Conservation (phyloP, 2,797 vertebrate genomes). For the Takifugu rubripes region DNA sequence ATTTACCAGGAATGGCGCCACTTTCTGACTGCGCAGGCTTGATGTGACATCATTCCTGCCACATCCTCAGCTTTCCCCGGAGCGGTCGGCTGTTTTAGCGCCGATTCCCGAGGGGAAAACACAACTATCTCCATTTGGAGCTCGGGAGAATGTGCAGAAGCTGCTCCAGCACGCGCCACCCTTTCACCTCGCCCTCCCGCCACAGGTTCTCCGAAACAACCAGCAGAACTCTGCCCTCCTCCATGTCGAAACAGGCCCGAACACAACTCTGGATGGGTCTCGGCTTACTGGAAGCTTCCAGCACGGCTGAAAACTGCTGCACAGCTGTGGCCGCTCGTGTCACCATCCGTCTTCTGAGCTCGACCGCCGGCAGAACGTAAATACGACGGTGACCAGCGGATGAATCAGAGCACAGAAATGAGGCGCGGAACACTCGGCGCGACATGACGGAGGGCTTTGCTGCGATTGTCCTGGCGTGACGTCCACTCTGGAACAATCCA, state of each 20-base stretch:
- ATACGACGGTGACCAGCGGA: slow-evolving; percentile 12
- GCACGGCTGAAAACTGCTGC: slow-evolving; percentile 3
- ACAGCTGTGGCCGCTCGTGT: slow-evolving; percentile 37
- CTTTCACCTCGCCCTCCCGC: not conserved
- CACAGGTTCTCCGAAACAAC: not conserved
- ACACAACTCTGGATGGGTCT: not conserved
- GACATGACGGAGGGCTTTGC: not conserved
- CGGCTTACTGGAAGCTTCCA: not conserved
- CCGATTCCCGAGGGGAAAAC: too few species aligned
- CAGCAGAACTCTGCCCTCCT: too few species aligned
- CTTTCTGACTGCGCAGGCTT: too few species aligned
- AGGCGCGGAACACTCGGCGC: not conserved
- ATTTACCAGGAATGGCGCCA: too few species aligned
- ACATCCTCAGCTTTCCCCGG: too few species aligned
- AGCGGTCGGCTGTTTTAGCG: too few species aligned
- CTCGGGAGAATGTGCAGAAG: too few species aligned
- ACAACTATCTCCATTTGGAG: too few species aligned
- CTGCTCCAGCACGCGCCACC: too few species aligned
- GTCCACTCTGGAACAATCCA: not conserved
- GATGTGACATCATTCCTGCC: too few species aligned
- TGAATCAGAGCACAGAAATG: slow-evolving; percentile 4
- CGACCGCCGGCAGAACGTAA: slow-evolving; percentile 39
- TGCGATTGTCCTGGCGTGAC: too few species aligned
- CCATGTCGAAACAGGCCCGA: not conserved
- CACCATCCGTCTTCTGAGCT: slow-evolving; percentile 31